Base-by-base conservation (phyloP, 1,140 invertebrate genomes). In the Oncopodura yosiiana region DNA sequence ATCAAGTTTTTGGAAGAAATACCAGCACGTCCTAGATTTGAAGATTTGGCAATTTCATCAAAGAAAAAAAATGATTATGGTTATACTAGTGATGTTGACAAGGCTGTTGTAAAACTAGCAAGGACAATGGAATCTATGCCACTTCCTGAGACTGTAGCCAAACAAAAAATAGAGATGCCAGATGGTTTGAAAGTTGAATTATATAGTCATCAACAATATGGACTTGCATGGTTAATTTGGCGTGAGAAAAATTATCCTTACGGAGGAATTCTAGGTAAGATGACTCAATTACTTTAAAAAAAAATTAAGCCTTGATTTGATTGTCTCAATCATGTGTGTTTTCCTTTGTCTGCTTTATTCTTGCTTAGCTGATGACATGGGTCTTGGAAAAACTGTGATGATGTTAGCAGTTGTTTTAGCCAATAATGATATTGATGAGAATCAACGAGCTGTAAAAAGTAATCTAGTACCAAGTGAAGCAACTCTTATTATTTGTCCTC, bases 311-410 rank as follows among this genome's bases (percentile, higher is more conserved):
- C 6, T 19, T 27, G 39, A 43, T 32, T 18, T 27, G 42, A n/a
- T 27, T 34, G 23, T 11, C 18, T 3, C 2, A n/a, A 14, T 12
- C 14, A 14, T 52, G n/a, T 50, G 9, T 4, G 8, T 30, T 41
- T 16, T 38, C 6, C 9, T 19, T n/a, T 18, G 16, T 53, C 24
- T 41, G 58, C 37, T 65, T 65, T n/a, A n/a, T n/a, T n/a, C n/a
- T 60, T 32, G 68, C 68, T 55, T 64, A 79, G 90, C 90, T 46
- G 92, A 95, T 74, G 92, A 95, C 68, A 96, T 96, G 92, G 93
- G 93, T 26, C 70, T 90, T 1, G 89, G 88, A 0, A 95, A 96
- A 71, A 96, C 93, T 0, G 69, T 96, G 4, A 90, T 87, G 0
- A 91, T 94, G 82, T 89, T 97, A 56, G 79, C 90, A 0, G 69